Percentiles rank a stretch among this genome's conserved stretches.
Conservation (phyloP, 2,113 vertebrate genomes). For the Bujurquina vittata region DNA sequence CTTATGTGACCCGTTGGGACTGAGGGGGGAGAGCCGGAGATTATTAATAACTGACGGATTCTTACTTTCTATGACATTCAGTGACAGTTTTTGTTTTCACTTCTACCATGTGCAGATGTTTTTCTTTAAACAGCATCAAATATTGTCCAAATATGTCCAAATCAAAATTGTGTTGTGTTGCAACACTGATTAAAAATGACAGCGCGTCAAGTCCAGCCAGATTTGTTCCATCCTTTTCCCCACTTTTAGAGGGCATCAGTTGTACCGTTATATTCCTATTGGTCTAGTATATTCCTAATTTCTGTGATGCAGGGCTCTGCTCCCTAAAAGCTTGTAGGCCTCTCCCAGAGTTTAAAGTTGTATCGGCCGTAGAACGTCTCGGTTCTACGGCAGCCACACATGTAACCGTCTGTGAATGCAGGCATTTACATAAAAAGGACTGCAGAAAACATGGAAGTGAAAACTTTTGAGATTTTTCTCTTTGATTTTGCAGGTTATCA, state of each 20-base stretch:
- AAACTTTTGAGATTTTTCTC: too few relatives aligned
- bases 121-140: too few relatives aligned
- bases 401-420: neutral
- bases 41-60: too few relatives aligned
- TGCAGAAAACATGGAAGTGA: too few relatives aligned
- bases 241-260: neutral
- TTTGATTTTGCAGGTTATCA: too few relatives aligned
- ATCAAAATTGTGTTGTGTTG: neutral
- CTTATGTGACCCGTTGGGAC: too few relatives aligned
- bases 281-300: neutral
- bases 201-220: neutral
- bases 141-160: too few relatives aligned
- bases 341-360: too few relatives aligned
- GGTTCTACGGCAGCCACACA: neutral
- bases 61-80: too few relatives aligned
- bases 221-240: neutral
- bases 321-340: neutral
- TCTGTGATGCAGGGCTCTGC: rapidly evolving
- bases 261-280: neutral
- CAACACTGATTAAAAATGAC: neutral
- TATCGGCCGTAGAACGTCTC: neutral
- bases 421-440: neutral
- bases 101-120: too few relatives aligned
- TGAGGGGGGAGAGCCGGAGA: too few relatives aligned
- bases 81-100: too few relatives aligned